Conservation (phyloP, 2,113 vertebrate genomes). For the Chloropsis hardwickii region DNA sequence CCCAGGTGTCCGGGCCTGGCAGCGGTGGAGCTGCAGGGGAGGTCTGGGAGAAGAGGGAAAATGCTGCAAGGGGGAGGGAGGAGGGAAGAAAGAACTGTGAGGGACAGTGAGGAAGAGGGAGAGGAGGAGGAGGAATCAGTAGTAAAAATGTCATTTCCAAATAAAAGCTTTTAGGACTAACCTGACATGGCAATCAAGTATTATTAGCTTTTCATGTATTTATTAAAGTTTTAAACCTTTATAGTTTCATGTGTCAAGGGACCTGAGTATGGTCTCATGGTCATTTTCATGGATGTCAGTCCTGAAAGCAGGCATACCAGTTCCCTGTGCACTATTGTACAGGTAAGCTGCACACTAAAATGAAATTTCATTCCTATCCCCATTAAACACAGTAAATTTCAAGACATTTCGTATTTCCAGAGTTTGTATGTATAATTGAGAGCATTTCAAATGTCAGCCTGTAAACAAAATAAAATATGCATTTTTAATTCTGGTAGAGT, state of each 20-base stretch:
- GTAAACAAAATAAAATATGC: background rate
- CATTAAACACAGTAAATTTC: background rate
- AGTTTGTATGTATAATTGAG: background rate
- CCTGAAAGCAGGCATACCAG: background rate
- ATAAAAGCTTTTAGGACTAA: background rate
- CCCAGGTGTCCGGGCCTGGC: background rate
- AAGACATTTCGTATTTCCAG: background rate
- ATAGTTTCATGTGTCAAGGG: background rate
- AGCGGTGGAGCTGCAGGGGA: fast-evolving
- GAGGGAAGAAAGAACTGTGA: background rate
- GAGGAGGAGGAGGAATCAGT: background rate
- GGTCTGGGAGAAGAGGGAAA: background rate
- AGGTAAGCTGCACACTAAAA: background rate
- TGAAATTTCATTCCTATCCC: background rate
- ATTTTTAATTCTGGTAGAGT: background rate
- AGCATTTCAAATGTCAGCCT: background rate
- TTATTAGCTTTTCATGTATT: background rate
- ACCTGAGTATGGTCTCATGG: background rate
- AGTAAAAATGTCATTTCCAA: background rate
- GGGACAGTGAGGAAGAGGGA: too few species aligned
- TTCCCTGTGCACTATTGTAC: background rate
- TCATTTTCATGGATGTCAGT: background rate
- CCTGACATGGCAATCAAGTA: background rate
- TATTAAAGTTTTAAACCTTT: background rate
- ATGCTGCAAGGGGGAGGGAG: background rate